A percentile compares a stretch with the other conserved stretches of the same genome.
These are phyloP conservation scores for Perodicticus potto DNA, from an alignment of 2,797 vertebrate species.

Conservation along the genomic window DNA sequence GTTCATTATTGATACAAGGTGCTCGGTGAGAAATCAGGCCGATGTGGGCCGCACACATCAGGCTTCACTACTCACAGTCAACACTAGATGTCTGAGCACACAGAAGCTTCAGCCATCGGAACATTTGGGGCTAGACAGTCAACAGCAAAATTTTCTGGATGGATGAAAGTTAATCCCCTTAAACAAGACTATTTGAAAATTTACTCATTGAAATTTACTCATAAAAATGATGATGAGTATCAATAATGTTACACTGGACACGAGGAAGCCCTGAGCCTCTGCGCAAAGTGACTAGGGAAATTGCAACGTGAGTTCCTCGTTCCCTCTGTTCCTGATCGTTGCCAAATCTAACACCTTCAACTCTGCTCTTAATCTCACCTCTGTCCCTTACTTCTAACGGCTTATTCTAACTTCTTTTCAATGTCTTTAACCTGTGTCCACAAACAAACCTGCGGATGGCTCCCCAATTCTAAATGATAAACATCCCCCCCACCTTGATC, in stretches of 20 bases:
- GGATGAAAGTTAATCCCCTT: conserved; percentile 2
- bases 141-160: background rate
- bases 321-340: background rate
- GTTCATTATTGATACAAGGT: background rate
- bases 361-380: background rate
- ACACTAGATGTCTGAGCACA: no score
- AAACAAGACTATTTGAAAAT: background rate
- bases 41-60: background rate
- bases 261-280: background rate
- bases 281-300: background rate
- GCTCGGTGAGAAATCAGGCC: background rate
- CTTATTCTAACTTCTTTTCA: background rate
- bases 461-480: background rate
- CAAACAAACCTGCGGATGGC: background rate
- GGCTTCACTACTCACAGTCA: background rate
- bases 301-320: background rate
- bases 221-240: background rate
- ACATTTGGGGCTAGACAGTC: background rate
- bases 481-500: background rate
- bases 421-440: background rate
- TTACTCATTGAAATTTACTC: background rate
- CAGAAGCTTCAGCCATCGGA: background rate
- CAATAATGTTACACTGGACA: background rate
- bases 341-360: background rate
- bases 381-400: background rate